These are phyloP conservation scores for Mythimna impura DNA, from an alignment of 2,888 invertebrate species.

Conservation along the genomic window DNA sequence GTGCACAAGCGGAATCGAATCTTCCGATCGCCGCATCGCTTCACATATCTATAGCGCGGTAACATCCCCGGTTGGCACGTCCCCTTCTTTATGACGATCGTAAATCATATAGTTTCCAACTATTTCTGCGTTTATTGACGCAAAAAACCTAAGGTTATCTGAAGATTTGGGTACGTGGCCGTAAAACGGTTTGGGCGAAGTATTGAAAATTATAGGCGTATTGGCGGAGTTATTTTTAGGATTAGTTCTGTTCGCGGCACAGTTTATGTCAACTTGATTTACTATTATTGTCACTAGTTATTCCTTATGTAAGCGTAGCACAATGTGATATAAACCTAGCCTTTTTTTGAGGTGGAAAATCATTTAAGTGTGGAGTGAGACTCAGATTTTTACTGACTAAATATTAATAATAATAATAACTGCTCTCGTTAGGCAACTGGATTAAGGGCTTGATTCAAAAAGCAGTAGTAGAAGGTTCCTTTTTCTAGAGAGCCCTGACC, in stretches of 20 bases:
- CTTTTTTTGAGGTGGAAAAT: not conserved
- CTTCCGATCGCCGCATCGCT: not conserved
- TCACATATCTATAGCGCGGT: conserved; percentile 32
- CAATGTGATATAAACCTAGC: not conserved
- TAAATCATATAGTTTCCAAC: conserved; percentile 65
- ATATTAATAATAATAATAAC: no score
- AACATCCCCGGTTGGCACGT: conserved; percentile 61
- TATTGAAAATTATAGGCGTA: conserved; percentile 53
- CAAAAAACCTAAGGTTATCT: conserved; percentile 57
- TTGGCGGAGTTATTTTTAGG: conserved; percentile 27
- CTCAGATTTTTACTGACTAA: no score
- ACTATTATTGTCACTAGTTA: conserved; percentile 4
- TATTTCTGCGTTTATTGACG: conserved; percentile 59
- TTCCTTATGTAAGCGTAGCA: conserved; percentile 1
- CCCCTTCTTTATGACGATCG: conserved; percentile 56
- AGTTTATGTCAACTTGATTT: conserved; percentile 22
- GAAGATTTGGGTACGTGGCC: conserved; percentile 43
- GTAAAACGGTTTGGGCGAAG: conserved; percentile 49
- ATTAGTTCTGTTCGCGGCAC: conserved; percentile 14
- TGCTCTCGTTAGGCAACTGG: no score
- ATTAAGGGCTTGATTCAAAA: no score
- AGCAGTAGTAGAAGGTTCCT: no score
- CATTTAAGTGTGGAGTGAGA: no score
- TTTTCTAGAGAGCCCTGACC: no score
- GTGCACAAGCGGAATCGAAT: conserved; percentile 26